These are phyloP conservation scores for Hyalella azteca DNA, from an alignment of 2,888 invertebrate species.

Conservation along the genomic window DNA sequence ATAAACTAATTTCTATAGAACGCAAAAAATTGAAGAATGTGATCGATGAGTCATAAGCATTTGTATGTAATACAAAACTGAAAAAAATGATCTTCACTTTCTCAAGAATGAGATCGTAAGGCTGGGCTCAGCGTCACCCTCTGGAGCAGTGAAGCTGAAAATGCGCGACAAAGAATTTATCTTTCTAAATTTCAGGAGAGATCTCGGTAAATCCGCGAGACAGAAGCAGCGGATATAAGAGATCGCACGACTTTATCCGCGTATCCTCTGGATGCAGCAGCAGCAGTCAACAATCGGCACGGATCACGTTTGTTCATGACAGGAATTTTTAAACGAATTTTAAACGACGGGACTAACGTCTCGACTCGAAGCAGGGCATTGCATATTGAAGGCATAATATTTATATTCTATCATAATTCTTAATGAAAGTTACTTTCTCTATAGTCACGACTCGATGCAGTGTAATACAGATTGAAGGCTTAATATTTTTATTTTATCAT, in stretches of 20 bases:
- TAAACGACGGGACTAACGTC: neutral
- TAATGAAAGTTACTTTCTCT: neutral
- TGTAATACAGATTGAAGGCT: neutral
- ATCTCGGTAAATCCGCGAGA: slow-evolving; percentile 1
- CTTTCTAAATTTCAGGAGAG: slow-evolving; percentile 21
- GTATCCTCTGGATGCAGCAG: neutral
- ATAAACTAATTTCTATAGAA: too few species aligned
- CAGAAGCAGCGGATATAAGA: slow-evolving; percentile 19
- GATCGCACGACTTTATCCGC: neutral
- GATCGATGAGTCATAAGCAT: too few species aligned
- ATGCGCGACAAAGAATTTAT: slow-evolving; percentile 7
- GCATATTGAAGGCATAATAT: neutral
- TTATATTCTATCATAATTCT: neutral
- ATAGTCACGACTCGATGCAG: too few species aligned
- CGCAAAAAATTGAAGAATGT: too few species aligned
- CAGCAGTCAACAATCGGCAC: slow-evolving; percentile 29
- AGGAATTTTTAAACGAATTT: neutral
- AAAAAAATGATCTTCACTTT: too few species aligned
- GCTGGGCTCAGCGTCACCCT: neutral
- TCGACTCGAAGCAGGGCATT: neutral
- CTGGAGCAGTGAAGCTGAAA: neutral
- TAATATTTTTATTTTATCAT: neutral
- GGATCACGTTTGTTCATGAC: neutral
- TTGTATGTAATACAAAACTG: too few species aligned
- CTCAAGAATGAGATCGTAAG: too few species aligned